These are phyloP conservation scores for Plagodis pulveraria DNA, from an alignment of 2,888 invertebrate species.

Conservation along the genomic window DNA sequence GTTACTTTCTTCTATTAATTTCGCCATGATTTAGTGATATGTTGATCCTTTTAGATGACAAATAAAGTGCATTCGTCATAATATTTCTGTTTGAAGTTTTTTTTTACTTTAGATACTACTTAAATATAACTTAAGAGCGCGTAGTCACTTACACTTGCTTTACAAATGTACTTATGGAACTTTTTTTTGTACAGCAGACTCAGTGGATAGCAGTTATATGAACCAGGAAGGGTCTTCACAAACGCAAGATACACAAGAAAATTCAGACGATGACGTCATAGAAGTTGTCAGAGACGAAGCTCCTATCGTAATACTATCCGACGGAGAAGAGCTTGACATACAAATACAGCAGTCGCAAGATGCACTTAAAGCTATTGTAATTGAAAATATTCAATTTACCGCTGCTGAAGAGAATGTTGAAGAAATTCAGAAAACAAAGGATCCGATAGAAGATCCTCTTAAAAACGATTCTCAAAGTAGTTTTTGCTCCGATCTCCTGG, in stretches of 20 bases:
- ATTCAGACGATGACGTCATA: slow-evolving; percentile 77
- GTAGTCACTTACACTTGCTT: too few relatives aligned
- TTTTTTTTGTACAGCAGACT: slow-evolving; percentile 13
- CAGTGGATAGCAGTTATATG: slow-evolving; percentile 19
- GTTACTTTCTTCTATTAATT: too few relatives aligned
- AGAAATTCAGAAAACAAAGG: slow-evolving; percentile 37
- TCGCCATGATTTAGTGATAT: too few relatives aligned
- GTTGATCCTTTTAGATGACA: too few relatives aligned
- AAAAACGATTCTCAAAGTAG: slow-evolving; percentile 36
- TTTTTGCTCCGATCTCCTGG: slow-evolving; percentile 30
- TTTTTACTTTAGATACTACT: too few relatives aligned
- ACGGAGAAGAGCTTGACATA: slow-evolving; percentile 69
- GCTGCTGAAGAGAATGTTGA: slow-evolving; percentile 37
- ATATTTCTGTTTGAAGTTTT: too few relatives aligned
- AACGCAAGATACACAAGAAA: slow-evolving; percentile 38
- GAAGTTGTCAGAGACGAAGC: slow-evolving; percentile 77
- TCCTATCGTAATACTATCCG: slow-evolving; percentile 76
- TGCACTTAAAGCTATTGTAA: slow-evolving; percentile 14
- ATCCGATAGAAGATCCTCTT: slow-evolving; percentile 48
- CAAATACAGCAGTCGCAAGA: slow-evolving; percentile 38
- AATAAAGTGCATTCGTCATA: too few relatives aligned
- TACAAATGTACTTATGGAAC: background rate
- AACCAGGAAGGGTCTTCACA: slow-evolving; percentile 48
- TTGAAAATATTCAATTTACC: slow-evolving; percentile 43
- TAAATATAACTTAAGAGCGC: too few relatives aligned